Percentiles rank a stretch among this genome's conserved stretches.
phyloP scores from a whole-genome alignment of 2,797 vertebrate genomes.

The Peromyscus nudipes region DNA sequence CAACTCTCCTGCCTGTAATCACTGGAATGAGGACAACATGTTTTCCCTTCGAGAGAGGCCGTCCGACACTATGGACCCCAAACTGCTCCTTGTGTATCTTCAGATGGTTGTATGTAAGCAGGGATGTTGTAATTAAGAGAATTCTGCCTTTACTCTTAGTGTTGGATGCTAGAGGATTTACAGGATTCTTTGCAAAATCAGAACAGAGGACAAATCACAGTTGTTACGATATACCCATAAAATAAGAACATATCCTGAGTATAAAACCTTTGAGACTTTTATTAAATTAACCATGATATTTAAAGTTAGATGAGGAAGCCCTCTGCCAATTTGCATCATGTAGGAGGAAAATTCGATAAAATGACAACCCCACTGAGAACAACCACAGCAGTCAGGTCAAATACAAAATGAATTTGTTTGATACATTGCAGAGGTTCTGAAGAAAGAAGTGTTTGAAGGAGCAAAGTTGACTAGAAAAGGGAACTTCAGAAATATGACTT shows the following conservation, averaged over 20 bases:
- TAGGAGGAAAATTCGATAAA: neutral
- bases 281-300: neutral
- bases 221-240: neutral
- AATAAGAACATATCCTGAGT: neutral
- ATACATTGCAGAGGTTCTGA: neutral
- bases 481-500: neutral
- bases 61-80: neutral
- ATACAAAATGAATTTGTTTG: neutral
- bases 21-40: neutral
- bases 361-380: neutral
- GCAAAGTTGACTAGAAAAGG: neutral
- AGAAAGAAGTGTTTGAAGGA: neutral
- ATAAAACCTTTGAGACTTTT: slow-evolving; percentile 14
- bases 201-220: neutral
- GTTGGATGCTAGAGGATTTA: neutral
- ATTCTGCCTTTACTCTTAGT: neutral
- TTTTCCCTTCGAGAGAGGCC: neutral
- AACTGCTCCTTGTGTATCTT: neutral
- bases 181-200: slow-evolving; percentile 20
- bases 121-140: neutral
- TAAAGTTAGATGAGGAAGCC: slow-evolving; percentile 28
- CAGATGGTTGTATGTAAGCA: neutral
- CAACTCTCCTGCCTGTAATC: neutral
- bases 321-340: neutral
- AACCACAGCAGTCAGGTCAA: neutral